A percentile compares a stretch with the other conserved stretches of the same genome.
Evolutionary conservation across 2,113 vertebrate genomes (phyloP).

Genomic region (Peromyscus californicus): DNA sequence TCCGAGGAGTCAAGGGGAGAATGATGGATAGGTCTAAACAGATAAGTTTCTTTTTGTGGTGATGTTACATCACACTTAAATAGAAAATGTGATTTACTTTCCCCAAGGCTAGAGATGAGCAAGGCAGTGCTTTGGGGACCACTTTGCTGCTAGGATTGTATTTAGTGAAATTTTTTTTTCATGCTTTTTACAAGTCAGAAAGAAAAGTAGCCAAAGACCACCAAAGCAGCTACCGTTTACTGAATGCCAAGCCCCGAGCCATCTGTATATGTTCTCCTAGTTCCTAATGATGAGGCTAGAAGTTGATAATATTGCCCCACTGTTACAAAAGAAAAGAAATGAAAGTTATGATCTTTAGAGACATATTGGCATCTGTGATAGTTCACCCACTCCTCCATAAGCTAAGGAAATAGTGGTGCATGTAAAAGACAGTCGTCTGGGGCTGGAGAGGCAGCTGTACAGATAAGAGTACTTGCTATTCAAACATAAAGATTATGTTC

Average conservation of each 20-base stretch:
- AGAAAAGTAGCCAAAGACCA: slow-evolving; percentile 5
- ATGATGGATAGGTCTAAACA: slow-evolving; percentile 74
- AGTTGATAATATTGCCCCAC: background rate
- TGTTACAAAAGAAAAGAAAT: background rate
- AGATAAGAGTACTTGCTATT: too few relatives aligned
- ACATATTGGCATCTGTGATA: background rate
- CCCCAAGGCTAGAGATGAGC: slow-evolving; percentile 28
- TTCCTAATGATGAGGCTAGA: background rate
- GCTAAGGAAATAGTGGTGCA: background rate
- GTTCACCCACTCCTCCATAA: background rate
- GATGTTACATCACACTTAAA: slow-evolving; percentile 70
- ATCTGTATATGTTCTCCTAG: rapidly evolving
- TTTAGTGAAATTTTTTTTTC: slow-evolving; percentile 56
- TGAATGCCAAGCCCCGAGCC: background rate
- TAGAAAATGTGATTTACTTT: slow-evolving; percentile 67
- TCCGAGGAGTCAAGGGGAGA: background rate
- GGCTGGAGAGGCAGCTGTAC: too few relatives aligned
- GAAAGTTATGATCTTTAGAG: background rate
- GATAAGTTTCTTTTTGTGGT: slow-evolving; percentile 75
- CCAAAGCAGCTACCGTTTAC: background rate
- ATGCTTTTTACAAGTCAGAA: slow-evolving; percentile 36
- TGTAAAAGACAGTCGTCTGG: background rate
- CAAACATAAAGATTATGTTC: background rate
- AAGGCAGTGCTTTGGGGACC: slow-evolving; percentile 64
- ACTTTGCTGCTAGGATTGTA: slow-evolving; percentile 62